Percentiles rank a stretch among this genome's conserved stretches.
These are phyloP conservation scores for Actenoides lindsayi DNA, from an alignment of 2,113 vertebrate genomes.

Conservation along the genomic window DNA sequence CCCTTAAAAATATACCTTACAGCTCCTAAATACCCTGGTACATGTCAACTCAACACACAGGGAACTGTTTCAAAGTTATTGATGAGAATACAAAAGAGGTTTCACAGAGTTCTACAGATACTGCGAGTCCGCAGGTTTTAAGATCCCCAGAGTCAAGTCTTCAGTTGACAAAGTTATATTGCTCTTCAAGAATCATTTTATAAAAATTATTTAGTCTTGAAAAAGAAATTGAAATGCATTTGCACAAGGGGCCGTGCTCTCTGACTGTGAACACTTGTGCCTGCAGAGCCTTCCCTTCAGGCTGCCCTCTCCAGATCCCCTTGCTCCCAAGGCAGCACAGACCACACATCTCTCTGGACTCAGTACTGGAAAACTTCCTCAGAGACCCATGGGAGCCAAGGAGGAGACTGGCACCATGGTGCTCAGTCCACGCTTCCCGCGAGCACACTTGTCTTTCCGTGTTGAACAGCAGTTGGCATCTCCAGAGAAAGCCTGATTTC, in stretches of 20 bases:
- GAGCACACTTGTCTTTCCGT: not conserved
- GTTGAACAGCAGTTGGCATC: not conserved
- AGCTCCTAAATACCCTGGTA: not conserved
- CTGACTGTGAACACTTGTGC: fast-evolving
- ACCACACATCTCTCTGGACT: not conserved
- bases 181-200: not conserved
- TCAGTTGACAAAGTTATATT: not conserved
- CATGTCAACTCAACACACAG: not conserved
- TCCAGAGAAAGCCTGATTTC: not conserved
- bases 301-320: not conserved
- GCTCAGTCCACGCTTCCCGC: not conserved
- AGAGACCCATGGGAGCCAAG: fast-evolving
- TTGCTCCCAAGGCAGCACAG: fast-evolving
- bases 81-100: not conserved
- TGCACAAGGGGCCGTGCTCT: not conserved
- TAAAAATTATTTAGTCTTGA: not conserved
- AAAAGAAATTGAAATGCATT: not conserved
- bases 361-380: not conserved
- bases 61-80: not conserved
- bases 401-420: not conserved
- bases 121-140: not conserved
- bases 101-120: not conserved
- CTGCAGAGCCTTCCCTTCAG: not conserved
- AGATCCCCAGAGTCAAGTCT: not conserved
- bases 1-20: not conserved